Evolutionary conservation across 2,888 invertebrate genomes (phyloP).

Genomic region (Drosophila nr. fundita): DNA sequence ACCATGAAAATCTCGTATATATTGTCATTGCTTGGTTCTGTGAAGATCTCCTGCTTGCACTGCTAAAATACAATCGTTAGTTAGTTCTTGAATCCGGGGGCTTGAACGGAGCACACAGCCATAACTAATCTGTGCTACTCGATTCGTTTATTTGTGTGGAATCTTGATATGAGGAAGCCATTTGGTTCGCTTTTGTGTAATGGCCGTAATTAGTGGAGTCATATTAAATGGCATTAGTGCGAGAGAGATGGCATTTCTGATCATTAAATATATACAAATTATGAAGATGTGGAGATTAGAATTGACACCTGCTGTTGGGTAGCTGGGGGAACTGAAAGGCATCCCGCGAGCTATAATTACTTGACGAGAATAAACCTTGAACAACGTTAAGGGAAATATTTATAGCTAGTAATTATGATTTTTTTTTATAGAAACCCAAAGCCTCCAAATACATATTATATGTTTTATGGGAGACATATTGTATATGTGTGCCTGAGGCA

Average conservation of each 20-base stretch:
- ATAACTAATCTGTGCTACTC: constrained; percentile 61
- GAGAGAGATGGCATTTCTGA: constrained; percentile 32
- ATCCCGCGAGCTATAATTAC: constrained; percentile 17
- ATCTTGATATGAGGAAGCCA: constrained; percentile 56
- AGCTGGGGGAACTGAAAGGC: neutral
- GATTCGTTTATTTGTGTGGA: constrained; percentile 43
- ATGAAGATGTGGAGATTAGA: constrained; percentile 2
- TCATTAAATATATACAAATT: constrained; percentile 37
- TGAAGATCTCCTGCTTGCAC: constrained; percentile 16
- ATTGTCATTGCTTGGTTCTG: constrained; percentile 22
- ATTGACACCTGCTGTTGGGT: constrained; percentile 1
- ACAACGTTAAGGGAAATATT: neutral
- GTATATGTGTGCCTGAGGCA: neutral
- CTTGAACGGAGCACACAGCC: constrained; percentile 46
- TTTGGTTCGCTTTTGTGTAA: constrained; percentile 55
- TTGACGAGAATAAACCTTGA: constrained; percentile 7
- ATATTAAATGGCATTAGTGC: constrained; percentile 22
- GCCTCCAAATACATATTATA: neutral
- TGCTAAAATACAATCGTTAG: constrained; percentile 55
- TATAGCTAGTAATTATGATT: neutral
- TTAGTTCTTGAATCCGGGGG: constrained; percentile 66
- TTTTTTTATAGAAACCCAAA: neutral
- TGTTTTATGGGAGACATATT: neutral
- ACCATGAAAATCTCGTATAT: constrained; percentile 7
- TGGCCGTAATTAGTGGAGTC: constrained; percentile 51